A percentile compares a stretch with the other conserved stretches of the same genome.
Evolutionary conservation across 2,888 invertebrate genomes (phyloP).

Genomic region (Pollenia griseotomentosa): DNA sequence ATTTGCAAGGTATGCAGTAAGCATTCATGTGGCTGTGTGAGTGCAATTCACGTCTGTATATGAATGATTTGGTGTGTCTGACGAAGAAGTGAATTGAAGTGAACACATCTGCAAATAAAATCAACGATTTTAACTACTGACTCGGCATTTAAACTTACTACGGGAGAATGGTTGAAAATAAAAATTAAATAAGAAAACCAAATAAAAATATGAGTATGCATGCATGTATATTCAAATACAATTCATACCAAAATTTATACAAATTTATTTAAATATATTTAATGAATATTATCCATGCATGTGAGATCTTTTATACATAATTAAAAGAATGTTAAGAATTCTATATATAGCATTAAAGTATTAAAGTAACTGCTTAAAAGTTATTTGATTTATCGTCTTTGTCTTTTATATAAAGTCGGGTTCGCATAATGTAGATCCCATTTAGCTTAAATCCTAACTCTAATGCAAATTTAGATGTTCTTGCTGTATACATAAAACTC

Average conservation of each 20-base stretch:
- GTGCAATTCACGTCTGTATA: background rate
- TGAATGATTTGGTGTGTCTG: background rate
- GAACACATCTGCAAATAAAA: conserved; percentile 71
- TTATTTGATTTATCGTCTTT: too few species aligned
- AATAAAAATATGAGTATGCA: conserved; percentile 20
- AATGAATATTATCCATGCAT: background rate
- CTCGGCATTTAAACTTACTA: conserved; percentile 54
- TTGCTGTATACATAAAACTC: too few species aligned
- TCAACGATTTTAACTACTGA: conserved; percentile 69
- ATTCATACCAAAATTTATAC: background rate
- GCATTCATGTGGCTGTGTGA: background rate
- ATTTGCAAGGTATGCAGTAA: background rate
- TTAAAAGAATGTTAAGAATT: too few species aligned
- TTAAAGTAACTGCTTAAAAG: too few species aligned
- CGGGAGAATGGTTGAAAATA: conserved; percentile 13
- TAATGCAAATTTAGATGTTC: too few species aligned
- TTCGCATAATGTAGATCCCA: too few species aligned
- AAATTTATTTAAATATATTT: background rate
- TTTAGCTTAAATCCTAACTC: too few species aligned
- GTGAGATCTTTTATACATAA: too few species aligned
- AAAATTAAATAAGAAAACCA: conserved; percentile 54
- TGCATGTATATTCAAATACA: background rate
- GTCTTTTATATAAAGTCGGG: too few species aligned
- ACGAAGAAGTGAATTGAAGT: conserved; percentile 57
- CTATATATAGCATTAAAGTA: too few species aligned